These are phyloP conservation scores for Hippoglossus hippoglossus DNA, from an alignment of 2,797 vertebrate genomes.

Conservation along the genomic window DNA sequence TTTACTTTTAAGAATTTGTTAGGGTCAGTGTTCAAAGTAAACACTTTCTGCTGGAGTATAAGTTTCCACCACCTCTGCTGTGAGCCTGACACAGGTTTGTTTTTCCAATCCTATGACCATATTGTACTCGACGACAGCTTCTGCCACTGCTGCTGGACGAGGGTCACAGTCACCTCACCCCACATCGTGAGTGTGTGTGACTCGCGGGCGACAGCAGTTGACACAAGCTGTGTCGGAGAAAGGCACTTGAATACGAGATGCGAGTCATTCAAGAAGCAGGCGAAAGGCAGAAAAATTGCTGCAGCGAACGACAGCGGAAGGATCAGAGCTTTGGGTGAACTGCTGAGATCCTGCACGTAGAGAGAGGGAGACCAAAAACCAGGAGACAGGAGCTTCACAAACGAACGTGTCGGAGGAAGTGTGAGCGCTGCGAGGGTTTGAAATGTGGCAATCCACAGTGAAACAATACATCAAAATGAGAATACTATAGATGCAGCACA, in stretches of 20 bases:
- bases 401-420: slow-evolving; percentile 9
- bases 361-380: slow-evolving; percentile 8
- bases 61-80: slow-evolving; percentile 14
- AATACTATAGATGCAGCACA: slow-evolving; percentile 31
- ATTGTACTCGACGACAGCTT: slow-evolving; percentile 35
- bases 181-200: slow-evolving; percentile 5
- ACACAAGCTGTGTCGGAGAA: slow-evolving; percentile 8
- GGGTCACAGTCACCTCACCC: slow-evolving; percentile 12
- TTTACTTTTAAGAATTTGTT: slow-evolving; percentile 1
- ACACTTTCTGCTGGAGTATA: slow-evolving; percentile 9
- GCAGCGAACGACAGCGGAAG: background rate
- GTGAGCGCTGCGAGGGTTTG: slow-evolving; percentile 4
- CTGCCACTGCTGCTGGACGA: slow-evolving; percentile 9
- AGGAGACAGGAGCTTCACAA: slow-evolving; percentile 3
- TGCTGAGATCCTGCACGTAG: background rate
- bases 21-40: slow-evolving; percentile 32
- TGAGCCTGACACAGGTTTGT: slow-evolving; percentile 26
- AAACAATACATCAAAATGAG: slow-evolving; percentile 49
- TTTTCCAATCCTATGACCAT: slow-evolving; percentile 30
- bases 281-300: background rate
- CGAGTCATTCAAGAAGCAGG: slow-evolving; percentile 11
- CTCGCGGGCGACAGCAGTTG: slow-evolving; percentile 10
- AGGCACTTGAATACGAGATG: slow-evolving; percentile 14
- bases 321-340: slow-evolving; percentile 23
- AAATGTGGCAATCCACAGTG: slow-evolving; percentile 22